Conservation (phyloP, 2,797 vertebrate species). For the Sebastes nivosus region DNA sequence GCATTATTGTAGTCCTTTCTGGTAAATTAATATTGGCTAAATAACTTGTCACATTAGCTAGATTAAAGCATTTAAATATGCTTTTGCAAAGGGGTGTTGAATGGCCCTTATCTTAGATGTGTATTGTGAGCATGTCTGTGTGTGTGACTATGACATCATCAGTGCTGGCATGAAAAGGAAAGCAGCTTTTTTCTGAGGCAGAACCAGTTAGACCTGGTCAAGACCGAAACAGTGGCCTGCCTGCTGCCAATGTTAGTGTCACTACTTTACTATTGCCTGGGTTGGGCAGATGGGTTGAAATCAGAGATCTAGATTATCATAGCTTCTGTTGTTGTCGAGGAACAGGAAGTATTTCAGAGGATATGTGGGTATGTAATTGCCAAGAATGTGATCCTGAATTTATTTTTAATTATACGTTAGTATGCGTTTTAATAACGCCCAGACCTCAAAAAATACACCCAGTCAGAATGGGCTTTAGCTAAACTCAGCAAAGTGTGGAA, state of each 20-base stretch:
- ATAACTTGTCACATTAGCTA: neutral
- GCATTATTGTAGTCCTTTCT: neutral
- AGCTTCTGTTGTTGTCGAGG: neutral
- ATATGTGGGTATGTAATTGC: neutral
- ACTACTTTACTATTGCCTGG: neutral
- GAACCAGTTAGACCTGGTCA: conserved; percentile 53
- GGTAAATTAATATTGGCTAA: neutral
- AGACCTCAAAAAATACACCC: neutral
- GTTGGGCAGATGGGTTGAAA: conserved; percentile 3
- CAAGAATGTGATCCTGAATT: neutral
- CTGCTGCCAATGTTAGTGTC: neutral
- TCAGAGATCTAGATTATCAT: neutral
- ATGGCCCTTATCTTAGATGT: neutral
- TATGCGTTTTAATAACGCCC: neutral
- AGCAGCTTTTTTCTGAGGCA: neutral
- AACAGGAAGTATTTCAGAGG: neutral
- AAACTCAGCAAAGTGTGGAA: neutral
- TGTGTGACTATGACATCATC: neutral
- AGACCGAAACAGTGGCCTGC: neutral
- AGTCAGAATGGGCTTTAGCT: neutral
- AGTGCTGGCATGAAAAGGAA: neutral
- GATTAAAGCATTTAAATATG: neutral
- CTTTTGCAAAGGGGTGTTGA: neutral
- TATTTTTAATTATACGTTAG: neutral
- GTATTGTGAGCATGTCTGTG: neutral